Evolutionary conservation across 2,888 invertebrate species (phyloP), one percentile per base, ranked within the genome.

Genomic region (Synanthedon formicaeformis): DNA sequence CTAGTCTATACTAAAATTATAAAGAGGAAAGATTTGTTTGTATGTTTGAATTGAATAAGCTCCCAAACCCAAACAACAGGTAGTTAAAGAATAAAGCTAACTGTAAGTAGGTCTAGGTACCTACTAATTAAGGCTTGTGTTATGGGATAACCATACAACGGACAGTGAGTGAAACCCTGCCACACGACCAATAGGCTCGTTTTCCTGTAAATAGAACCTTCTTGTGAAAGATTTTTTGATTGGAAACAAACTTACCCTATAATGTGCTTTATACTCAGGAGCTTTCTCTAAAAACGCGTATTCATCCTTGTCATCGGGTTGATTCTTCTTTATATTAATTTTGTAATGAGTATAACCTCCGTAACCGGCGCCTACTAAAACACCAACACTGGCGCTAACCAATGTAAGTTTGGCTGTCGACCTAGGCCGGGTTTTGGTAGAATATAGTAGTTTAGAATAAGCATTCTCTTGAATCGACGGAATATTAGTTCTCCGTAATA

Each of bases 361-460:
- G 64, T 90, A 90, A 0, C 87, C 87, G 0, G 89, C 88, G 2
- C 91, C 91, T 3, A 89, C 66, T 2, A 88, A 73, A 4, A 89
- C 82, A 50, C 92, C 92, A 52, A 91, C 76, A 64, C 86, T 85
- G 1, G 89, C 89, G 56, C 92, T 90, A 2, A 91, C 73, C 40
- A 92, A 58, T 23, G 90, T 89, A 58, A 90, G 64, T 63, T 89
- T 91, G 0, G 75, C 69, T 10, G 81, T 76, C 4, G 85, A 85
- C 58, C 67, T 77, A 52, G 82, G 75, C 63, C 78, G 79, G 69
- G 71, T 73, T 65, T 73, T 81, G 1, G 78, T 34, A 34, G 34
- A 34, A 10, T 34, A 34, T 34, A 34, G 10, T 34, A 34, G 34
- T 34, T 34, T 34, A 2, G 84, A 78, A 62, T 82, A 81, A 23